Evolutionary conservation across 2,113 vertebrate genomes (phyloP), one percentile per base, ranked within the genome.

Genomic region (Cardinalis cardinalis): DNA sequence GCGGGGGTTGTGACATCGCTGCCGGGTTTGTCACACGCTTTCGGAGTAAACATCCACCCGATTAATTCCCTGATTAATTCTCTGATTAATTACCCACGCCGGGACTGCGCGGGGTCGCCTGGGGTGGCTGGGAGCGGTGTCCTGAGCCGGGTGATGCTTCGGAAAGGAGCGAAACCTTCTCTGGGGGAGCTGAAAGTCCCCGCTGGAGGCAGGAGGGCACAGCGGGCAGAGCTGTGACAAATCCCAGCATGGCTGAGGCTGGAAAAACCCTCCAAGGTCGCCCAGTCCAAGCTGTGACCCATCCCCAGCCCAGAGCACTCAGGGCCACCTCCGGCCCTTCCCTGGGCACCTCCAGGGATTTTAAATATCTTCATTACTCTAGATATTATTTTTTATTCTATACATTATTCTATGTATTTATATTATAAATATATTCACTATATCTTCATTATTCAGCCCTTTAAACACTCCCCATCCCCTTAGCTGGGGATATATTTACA

Each of bases 181-280:
- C 32, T 10, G n/a, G 14, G 36, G 15, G 46, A 56, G 49, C 8
- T 40, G 49, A 21, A 43, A 52, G 55, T 15, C 6, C 9, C 34
- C 2, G 34, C 31, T 5, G 61, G 6, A 11, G 32, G 65, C 40
- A 34, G 65, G 34, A 48, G 73, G 31, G 34, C 4, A 6, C 15
- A 10, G 53, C 40, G 73, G 31, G 34, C 4, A 6, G 13, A 10
- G 53, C 40, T 23, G n/a, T 1, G 8, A 38, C 1, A 9, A 23
- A 26, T 3, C 12, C 66, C 49, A 0, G 84, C 2, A 32, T 44
- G 28, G 0, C 11, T 2, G 58, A 13, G 36, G 14, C 0, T 19
- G 74, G 43, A 36, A 41, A 51, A 64, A 9, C 12, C 5, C 75
- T 29, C 36, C 36, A 2, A 10, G 59, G 13, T 9, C 84, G 32